Evolutionary conservation across 2,113 vertebrate species (phyloP).

Genomic region (human): GRCh38 chrX:33206001-33206500

Average conservation of each 20-base stretch:
- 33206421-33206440: neutral
- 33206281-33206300: neutral
- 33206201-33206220: neutral
- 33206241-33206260: neutral
- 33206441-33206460: slow-evolving; percentile 17
- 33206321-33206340: neutral
- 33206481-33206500: neutral
- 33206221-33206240: neutral
- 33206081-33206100: neutral
- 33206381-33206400: neutral
- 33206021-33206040: neutral
- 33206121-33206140: neutral
- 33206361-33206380: neutral
- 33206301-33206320: neutral
- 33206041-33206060: neutral
- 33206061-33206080: neutral
- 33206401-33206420: neutral
- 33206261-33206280: neutral
- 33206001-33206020: neutral
- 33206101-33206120: neutral
- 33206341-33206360: neutral
- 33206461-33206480: neutral
- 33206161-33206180: neutral
- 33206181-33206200: neutral
- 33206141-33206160: neutral